These are phyloP conservation scores for Aulostomus chinensis DNA, from an alignment of 2,797 vertebrate genomes.

Conservation along the genomic window DNA sequence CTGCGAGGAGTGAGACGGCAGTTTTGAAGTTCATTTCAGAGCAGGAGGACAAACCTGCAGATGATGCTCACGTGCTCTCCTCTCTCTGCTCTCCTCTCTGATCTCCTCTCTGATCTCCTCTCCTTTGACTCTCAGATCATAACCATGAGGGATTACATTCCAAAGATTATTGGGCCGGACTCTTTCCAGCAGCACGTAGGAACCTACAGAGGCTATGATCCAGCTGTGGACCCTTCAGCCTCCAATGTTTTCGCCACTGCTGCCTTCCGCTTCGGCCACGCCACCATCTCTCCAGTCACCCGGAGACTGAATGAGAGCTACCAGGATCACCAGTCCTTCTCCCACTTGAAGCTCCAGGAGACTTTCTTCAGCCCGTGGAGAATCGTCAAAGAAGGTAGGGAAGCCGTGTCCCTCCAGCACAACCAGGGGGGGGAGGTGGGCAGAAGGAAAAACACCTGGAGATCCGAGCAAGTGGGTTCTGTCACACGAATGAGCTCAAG, in stretches of 20 bases:
- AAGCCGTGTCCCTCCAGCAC: conserved; percentile 7
- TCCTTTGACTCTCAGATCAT: conserved; percentile 82
- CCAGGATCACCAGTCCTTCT: conserved; percentile 79
- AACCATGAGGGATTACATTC: conserved; percentile 91
- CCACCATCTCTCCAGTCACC: conserved; percentile 82
- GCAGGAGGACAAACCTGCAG: neutral
- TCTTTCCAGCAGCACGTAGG: conserved; percentile 84
- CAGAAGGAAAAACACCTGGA: too few relatives aligned
- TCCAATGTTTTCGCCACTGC: conserved; percentile 94
- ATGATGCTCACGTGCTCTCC: neutral
- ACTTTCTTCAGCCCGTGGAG: conserved; percentile 94
- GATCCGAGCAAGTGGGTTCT: too few relatives aligned
- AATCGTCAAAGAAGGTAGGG: conserved; percentile 93
- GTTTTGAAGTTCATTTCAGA: too few relatives aligned
- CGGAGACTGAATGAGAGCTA: conserved; percentile 83
- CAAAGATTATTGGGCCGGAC: conserved; percentile 87
- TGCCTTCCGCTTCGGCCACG: conserved; percentile 95
- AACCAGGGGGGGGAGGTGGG: too few relatives aligned
- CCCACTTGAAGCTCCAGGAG: conserved; percentile 80
- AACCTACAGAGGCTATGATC: conserved; percentile 84
- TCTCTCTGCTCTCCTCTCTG: too few relatives aligned
- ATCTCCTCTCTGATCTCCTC: too few relatives aligned
- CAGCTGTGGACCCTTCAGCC: conserved; percentile 81
- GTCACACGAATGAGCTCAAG: too few relatives aligned
- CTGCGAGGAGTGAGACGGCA: too few relatives aligned